These are phyloP conservation scores for Eretmocerus hayati DNA, from an alignment of 2,888 invertebrate species.

Conservation along the genomic window DNA sequence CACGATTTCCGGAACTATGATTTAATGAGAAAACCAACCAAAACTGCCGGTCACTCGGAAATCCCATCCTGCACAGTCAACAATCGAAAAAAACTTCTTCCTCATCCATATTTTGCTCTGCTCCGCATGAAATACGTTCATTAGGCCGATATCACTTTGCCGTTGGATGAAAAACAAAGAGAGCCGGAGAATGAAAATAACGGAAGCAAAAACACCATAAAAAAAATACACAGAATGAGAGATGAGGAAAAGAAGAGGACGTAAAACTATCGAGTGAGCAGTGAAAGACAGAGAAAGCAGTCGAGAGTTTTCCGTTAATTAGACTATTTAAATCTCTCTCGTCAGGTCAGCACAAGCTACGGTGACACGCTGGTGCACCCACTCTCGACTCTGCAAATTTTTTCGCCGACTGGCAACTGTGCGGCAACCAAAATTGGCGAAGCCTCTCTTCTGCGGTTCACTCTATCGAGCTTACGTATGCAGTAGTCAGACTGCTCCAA, in stretches of 20 bases:
- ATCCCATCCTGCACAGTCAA: not conserved
- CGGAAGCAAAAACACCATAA: too few relatives aligned
- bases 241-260: not conserved
- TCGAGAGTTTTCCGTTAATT: conserved; percentile 2
- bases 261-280: not conserved
- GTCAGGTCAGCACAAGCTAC: too few relatives aligned
- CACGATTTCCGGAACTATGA: not conserved
- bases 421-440: not conserved
- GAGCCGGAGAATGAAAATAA: too few relatives aligned
- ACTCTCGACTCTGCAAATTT: not conserved
- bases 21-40: not conserved
- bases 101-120: not conserved
- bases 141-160: not conserved
- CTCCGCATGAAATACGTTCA: not conserved
- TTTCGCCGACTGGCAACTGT: not conserved
- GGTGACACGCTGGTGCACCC: not conserved
- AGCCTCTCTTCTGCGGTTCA: conserved; percentile 8
- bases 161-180: not conserved
- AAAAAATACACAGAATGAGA: too few relatives aligned
- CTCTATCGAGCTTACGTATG: conserved; percentile 26
- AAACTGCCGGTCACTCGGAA: not conserved
- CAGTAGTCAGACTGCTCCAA: conserved; percentile 25
- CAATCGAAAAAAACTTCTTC: not conserved
- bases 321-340: not conserved
- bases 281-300: not conserved